phyloP scores from a whole-genome alignment of 2,888 invertebrate genomes.

The Lamellibrachia columna region DNA sequence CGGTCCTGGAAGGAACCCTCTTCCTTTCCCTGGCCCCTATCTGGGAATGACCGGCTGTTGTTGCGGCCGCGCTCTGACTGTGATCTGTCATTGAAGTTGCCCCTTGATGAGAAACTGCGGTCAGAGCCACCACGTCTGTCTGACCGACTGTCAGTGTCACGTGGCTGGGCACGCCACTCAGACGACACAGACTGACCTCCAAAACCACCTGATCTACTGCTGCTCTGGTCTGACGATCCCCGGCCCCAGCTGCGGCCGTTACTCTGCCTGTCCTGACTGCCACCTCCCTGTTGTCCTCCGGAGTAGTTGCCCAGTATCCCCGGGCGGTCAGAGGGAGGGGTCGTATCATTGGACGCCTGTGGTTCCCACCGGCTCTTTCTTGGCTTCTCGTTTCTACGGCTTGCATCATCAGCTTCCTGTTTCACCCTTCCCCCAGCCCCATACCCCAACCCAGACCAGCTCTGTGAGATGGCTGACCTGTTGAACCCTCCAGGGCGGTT shows the following conservation, averaged over 20 bases:
- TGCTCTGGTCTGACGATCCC: slow-evolving; percentile 4
- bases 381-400: slow-evolving; percentile 6
- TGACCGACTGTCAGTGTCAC: not conserved
- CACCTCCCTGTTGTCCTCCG: not conserved
- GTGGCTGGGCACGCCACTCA: not conserved
- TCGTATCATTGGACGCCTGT: not conserved
- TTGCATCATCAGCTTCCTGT: not conserved
- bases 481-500: not conserved
- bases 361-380: slow-evolving; percentile 22
- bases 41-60: not conserved
- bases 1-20: not conserved
- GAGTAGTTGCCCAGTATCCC: not conserved
- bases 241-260: not conserved
- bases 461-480: not conserved
- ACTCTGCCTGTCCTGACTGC: not conserved
- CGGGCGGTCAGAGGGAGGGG: not conserved
- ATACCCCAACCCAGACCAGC: not conserved
- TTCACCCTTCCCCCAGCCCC: slow-evolving; percentile 16
- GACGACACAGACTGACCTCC: not conserved
- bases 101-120: not conserved
- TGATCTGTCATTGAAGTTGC: not conserved
- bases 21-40: not conserved
- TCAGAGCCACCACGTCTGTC: not conserved
- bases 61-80: not conserved
- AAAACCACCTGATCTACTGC: not conserved